These are phyloP conservation scores for Chionis minor DNA, from an alignment of 2,113 vertebrate species.

Conservation along the genomic window DNA sequence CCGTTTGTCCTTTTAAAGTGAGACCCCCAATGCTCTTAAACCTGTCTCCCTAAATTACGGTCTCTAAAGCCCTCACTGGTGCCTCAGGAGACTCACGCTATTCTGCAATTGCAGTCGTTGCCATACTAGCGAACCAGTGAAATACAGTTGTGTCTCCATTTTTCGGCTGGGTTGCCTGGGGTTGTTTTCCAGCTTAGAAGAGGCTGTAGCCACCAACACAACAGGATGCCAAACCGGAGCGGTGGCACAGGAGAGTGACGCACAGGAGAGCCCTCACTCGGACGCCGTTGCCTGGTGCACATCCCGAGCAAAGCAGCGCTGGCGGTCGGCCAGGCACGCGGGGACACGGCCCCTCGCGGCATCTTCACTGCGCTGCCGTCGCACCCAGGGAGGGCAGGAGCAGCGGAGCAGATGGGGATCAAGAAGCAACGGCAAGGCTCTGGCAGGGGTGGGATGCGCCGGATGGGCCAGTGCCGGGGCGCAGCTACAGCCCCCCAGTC, in stretches of 20 bases:
- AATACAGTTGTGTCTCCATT: background rate
- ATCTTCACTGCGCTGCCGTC: fast-evolving
- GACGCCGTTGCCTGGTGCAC: no score
- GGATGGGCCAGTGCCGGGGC: background rate
- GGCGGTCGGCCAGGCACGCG: fast-evolving
- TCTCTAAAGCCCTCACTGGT: background rate
- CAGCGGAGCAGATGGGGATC: background rate
- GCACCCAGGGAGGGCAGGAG: background rate
- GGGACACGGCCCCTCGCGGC: background rate
- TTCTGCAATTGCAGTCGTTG: background rate
- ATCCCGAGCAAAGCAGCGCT: background rate
- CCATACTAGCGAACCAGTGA: background rate
- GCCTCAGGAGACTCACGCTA: background rate
- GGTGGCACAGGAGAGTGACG: background rate
- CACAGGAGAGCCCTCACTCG: no score
- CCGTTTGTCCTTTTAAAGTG: background rate
- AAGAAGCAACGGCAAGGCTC: background rate
- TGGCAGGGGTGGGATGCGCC: background rate
- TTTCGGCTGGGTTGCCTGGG: fast-evolving
- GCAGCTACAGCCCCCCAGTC: background rate
- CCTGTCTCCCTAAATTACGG: background rate
- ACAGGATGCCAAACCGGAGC: background rate
- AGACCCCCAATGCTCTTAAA: background rate
- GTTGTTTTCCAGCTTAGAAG: background rate
- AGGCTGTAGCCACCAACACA: background rate